phyloP scores from a whole-genome alignment of 1,140 invertebrate species.

The Drosophila kikkawai region DNA sequence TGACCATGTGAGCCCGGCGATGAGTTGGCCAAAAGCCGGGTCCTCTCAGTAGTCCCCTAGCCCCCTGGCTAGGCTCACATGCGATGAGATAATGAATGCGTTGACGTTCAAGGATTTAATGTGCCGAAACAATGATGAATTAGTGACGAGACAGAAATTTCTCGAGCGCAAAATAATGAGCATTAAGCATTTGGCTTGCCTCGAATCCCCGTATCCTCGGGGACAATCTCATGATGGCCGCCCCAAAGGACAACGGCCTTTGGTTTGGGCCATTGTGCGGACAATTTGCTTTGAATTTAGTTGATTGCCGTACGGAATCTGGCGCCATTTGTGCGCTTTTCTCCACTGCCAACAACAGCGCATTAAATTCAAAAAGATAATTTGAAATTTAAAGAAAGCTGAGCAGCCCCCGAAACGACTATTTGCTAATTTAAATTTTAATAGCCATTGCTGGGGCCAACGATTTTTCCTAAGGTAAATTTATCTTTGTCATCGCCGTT shows the following conservation, averaged over 20 bases:
- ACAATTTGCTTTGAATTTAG: slow-evolving; percentile 83
- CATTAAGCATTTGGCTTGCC: slow-evolving; percentile 56
- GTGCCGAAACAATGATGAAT: slow-evolving; percentile 84
- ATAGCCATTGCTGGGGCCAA: slow-evolving; percentile 8
- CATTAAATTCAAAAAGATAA: slow-evolving; percentile 64
- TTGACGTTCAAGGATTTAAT: slow-evolving; percentile 83
- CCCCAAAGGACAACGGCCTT: slow-evolving; percentile 15
- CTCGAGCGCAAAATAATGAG: slow-evolving; percentile 83
- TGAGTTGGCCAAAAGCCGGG: slow-evolving; percentile 70
- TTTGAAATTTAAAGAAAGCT: slow-evolving; percentile 51
- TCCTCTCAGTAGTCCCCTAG: neutral
- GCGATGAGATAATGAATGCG: slow-evolving; percentile 81
- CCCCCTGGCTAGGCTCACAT: slow-evolving; percentile 26
- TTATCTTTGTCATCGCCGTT: slow-evolving; percentile 79
- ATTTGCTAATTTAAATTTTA: slow-evolving; percentile 69
- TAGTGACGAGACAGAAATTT: slow-evolving; percentile 84
- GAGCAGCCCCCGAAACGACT: slow-evolving; percentile 18
- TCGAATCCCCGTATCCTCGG: slow-evolving; percentile 10
- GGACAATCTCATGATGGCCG: slow-evolving; percentile 53
- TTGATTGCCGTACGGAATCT: slow-evolving; percentile 78
- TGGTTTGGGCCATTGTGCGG: slow-evolving; percentile 60
- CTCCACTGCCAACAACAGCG: slow-evolving; percentile 23
- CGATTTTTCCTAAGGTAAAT: slow-evolving; percentile 47
- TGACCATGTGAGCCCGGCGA: slow-evolving; percentile 67
- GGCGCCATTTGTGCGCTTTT: slow-evolving; percentile 63